These are phyloP conservation scores for Silurus aristotelis DNA, from an alignment of 2,797 vertebrate genomes.

Conservation along the genomic window DNA sequence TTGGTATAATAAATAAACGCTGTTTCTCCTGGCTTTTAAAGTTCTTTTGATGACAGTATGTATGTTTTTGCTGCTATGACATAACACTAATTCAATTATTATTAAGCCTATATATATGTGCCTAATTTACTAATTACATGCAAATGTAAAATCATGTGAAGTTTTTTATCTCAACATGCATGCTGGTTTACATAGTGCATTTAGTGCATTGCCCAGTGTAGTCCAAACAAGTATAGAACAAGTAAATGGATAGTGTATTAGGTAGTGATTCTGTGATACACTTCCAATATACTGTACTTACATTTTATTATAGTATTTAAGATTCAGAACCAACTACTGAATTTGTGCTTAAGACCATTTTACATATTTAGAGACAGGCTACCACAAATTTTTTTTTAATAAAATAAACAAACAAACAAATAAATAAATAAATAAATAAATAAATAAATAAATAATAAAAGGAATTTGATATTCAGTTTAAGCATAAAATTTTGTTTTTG, in stretches of 20 bases:
- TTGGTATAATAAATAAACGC: constrained; percentile 84
- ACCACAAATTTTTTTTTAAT: too few species aligned
- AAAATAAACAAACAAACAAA: too few species aligned
- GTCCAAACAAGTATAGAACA: not conserved
- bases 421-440: too few species aligned
- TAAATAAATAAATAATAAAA: too few species aligned
- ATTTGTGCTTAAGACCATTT: too few species aligned
- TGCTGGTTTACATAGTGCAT: not conserved
- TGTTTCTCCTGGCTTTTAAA: constrained; percentile 71
- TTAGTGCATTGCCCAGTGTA: not conserved
- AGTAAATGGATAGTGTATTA: not conserved
- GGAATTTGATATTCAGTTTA: too few species aligned
- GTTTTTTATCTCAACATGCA: not conserved
- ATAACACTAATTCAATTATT: not conserved
- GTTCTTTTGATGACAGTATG: not conserved
- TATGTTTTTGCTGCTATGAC: not conserved
- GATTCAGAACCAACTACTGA: not conserved
- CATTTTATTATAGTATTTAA: not conserved
- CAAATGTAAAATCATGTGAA: not conserved
- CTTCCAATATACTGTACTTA: not conserved
- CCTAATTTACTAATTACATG: not conserved
- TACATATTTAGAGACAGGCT: too few species aligned
- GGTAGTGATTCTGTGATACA: not conserved
- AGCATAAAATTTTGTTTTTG: too few species aligned
- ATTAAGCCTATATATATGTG: not conserved